Base-by-base conservation (phyloP, 2,888 invertebrate species). In the Spatulosminthurus flaviceps region DNA sequence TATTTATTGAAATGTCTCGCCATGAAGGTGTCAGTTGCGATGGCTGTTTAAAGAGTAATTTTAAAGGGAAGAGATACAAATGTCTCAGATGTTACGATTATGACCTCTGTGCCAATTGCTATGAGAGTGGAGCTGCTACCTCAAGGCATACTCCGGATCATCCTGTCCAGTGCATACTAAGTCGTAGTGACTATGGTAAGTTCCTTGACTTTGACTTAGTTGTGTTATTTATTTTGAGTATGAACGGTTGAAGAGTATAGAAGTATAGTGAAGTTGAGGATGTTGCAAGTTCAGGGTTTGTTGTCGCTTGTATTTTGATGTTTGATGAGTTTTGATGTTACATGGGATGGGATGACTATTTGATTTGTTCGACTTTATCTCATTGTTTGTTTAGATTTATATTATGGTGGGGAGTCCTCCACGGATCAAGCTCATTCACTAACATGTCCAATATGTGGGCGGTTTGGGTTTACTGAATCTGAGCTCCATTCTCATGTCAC, bases 1-100 rank as follows among this genome's bases (percentile, higher is more conserved):
- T 67, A 67, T 70, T 70, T 70, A 34, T 70, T 70, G 42, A 34
- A 51, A 95, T 95, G 95, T 95, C 93, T 92, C 94, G 94, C 91
- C 95, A 95, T 94, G 95, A 95, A 92, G 98, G 98, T 91, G 98
- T 98, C 88, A 98, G 97, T 92, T 98, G 98, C 92, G 98, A 98
- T 93, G 95, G 96, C 88, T 98, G 98, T 92, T 92, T 96, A 89
- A 96, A 96, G 91, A 95, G 95, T 88, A 97, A 98, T 90, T 98
- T 98, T 89, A 92, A 95, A 89, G 98, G 98, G 87, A 93, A 96
- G 88, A 93, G 98, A 87, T 99, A 97, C 90, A 99, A 99, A 92
- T 99, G 98, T 91, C 92, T 99, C 88, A 93, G 97, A 87, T 99
- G 98, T 90, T 97, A 96, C 89, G 98, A 99, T 90, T 99, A 97